phyloP scores from a whole-genome alignment of 2,113 vertebrate species.

The Formicarius rufipectus region DNA sequence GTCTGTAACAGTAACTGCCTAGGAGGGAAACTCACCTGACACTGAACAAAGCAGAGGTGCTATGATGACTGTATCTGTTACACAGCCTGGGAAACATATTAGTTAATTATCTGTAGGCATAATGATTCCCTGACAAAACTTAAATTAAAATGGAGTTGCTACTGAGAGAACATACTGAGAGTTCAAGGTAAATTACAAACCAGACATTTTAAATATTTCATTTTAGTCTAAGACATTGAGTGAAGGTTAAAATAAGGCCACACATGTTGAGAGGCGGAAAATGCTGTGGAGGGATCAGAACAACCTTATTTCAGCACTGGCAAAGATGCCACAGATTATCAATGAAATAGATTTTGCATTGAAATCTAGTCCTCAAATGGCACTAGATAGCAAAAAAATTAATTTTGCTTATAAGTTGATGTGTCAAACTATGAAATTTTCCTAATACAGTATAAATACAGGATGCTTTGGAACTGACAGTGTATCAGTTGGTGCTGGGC shows the following conservation, averaged over 20 bases:
- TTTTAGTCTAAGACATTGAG: neutral
- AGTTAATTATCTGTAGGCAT: slow-evolving; percentile 31
- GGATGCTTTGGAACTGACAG: neutral
- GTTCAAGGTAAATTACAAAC: slow-evolving; percentile 6
- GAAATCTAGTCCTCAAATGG: neutral
- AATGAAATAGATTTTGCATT: neutral
- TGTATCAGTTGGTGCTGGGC: neutral
- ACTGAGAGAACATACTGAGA: neutral
- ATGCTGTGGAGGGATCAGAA: neutral
- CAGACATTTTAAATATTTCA: neutral
- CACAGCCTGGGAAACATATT: slow-evolving; percentile 7
- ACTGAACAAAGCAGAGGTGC: neutral
- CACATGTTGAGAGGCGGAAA: neutral
- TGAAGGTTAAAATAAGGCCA: slow-evolving; percentile 21
- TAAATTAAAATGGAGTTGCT: slow-evolving; percentile 19
- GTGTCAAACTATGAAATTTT: slow-evolving; percentile 24
- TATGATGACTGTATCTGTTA: slow-evolving; percentile 2
- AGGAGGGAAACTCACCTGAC: slow-evolving; percentile 30
- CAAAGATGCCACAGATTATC: neutral
- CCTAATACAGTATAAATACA: slow-evolving; percentile 21
- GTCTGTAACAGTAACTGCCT: neutral
- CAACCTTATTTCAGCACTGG: neutral
- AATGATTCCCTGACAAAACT: slow-evolving; percentile 15
- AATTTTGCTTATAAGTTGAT: slow-evolving; percentile 14
- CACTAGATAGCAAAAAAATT: slow-evolving; percentile 46